Conservation (phyloP, 2,113 vertebrate genomes). For the Equus przewalskii region DNA sequence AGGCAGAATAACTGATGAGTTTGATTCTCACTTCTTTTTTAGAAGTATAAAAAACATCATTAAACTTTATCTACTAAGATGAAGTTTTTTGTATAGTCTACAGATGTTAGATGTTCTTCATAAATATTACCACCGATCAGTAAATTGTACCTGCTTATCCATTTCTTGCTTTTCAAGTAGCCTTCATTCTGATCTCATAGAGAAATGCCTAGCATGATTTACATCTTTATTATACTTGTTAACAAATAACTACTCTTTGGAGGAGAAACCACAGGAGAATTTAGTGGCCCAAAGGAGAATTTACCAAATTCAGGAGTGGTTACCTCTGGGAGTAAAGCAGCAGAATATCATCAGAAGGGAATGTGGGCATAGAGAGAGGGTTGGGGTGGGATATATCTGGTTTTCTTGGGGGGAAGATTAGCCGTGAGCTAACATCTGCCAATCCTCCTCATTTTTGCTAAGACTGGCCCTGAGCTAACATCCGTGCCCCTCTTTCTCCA, state of each 20-base stretch:
- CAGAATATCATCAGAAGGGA: neutral
- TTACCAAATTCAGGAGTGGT: neutral
- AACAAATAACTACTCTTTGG: slow-evolving; percentile 46
- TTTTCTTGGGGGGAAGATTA: too few species aligned
- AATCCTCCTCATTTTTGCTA: too few species aligned
- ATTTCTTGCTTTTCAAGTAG: slow-evolving; percentile 1
- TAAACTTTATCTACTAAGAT: slow-evolving; percentile 10
- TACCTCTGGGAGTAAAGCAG: slow-evolving; percentile 11
- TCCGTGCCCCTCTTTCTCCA: too few species aligned
- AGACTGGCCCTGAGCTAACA: too few species aligned
- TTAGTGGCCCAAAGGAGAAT: slow-evolving; percentile 1
- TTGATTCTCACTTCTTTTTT: neutral
- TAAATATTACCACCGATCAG: neutral
- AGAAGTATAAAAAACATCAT: neutral
- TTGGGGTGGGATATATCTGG: neutral
- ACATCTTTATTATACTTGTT: slow-evolving; percentile 38
- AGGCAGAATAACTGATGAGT: neutral
- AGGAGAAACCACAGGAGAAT: slow-evolving; percentile 14
- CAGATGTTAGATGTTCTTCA: neutral
- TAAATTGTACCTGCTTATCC: neutral
- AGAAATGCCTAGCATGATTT: slow-evolving; percentile 14
- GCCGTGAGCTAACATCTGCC: too few species aligned
- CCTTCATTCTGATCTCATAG: slow-evolving; percentile 7
- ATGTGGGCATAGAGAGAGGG: neutral
- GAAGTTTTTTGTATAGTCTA: neutral